These are phyloP conservation scores for Drosophila kurseongensis DNA, from an alignment of 1,140 invertebrate genomes.

Conservation along the genomic window DNA sequence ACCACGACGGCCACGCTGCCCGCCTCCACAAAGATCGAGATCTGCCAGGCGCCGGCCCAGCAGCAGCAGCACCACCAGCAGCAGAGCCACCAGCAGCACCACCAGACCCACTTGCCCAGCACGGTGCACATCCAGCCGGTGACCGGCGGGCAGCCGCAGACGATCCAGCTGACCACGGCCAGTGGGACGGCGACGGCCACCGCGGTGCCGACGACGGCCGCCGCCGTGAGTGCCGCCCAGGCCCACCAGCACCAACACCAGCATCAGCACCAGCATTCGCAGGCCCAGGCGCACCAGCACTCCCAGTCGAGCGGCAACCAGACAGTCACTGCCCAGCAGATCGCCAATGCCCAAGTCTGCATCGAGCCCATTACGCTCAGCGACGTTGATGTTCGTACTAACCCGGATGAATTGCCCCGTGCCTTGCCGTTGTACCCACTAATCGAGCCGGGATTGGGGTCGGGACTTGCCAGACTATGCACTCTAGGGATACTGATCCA, in stretches of 20 bases:
- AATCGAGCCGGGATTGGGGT: constrained; percentile 22
- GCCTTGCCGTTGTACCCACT: constrained; percentile 42
- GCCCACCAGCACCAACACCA: constrained; percentile 3
- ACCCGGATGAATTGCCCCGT: constrained; percentile 43
- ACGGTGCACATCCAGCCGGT: constrained; percentile 70
- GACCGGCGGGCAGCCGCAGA: constrained; percentile 59
- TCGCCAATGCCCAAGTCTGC: constrained; percentile 89
- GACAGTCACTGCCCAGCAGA: constrained; percentile 85
- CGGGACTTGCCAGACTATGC: constrained; percentile 4
- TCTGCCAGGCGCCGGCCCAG: constrained; percentile 70
- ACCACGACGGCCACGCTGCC: constrained; percentile 79
- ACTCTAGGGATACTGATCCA: neutral
- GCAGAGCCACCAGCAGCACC: constrained; percentile 43
- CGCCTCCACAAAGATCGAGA: constrained; percentile 82
- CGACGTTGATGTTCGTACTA: constrained; percentile 89
- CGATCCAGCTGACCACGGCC: constrained; percentile 67
- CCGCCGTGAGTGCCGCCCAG: constrained; percentile 79
- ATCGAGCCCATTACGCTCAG: constrained; percentile 88
- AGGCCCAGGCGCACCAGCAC: neutral
- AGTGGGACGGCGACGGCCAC: constrained; percentile 75
- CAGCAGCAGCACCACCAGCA: constrained; percentile 83
- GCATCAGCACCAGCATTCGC: neutral
- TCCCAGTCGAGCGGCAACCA: constrained; percentile 71
- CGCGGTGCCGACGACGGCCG: constrained; percentile 84
- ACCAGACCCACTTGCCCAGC: constrained; percentile 28